phyloP scores from a whole-genome alignment of 2,113 vertebrate genomes.

The Colius striatus region DNA sequence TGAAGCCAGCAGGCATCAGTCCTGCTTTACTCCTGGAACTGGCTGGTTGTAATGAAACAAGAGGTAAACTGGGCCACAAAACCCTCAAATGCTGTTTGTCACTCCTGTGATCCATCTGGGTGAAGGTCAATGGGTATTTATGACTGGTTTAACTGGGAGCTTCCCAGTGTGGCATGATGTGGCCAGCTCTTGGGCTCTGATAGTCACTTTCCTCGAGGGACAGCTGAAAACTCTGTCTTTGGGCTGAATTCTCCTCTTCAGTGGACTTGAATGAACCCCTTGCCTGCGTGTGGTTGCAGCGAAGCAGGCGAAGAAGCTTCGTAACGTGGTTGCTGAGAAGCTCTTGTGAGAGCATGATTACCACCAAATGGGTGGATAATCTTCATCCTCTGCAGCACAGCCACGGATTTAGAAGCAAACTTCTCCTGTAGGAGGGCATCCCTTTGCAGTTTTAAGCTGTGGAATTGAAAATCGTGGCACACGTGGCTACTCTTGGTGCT shows the following conservation, averaged over 20 bases:
- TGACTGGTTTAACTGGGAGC: neutral
- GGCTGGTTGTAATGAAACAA: neutral
- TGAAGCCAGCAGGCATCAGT: neutral
- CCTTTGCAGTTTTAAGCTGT: neutral
- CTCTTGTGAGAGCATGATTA: neutral
- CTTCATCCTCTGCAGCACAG: neutral
- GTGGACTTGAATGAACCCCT: neutral
- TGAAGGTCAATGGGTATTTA: neutral
- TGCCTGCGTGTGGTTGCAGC: neutral
- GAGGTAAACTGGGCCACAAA: neutral
- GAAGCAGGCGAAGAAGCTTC: neutral
- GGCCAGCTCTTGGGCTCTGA: neutral
- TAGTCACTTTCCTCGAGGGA: neutral
- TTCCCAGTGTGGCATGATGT: fast-evolving
- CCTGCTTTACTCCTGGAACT: neutral
- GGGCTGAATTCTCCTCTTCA: neutral
- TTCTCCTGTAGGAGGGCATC: neutral
- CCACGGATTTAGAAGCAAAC: neutral
- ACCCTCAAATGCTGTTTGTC: neutral
- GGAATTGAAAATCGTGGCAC: too few species aligned
- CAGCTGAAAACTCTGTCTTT: too few species aligned
- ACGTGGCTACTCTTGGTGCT: neutral
- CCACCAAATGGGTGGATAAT: neutral
- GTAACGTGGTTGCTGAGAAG: too few species aligned
- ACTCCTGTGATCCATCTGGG: neutral